Evolutionary conservation across 2,888 invertebrate genomes (phyloP), one percentile per base, ranked within the genome.

Genomic region (Ophion costatus): DNA sequence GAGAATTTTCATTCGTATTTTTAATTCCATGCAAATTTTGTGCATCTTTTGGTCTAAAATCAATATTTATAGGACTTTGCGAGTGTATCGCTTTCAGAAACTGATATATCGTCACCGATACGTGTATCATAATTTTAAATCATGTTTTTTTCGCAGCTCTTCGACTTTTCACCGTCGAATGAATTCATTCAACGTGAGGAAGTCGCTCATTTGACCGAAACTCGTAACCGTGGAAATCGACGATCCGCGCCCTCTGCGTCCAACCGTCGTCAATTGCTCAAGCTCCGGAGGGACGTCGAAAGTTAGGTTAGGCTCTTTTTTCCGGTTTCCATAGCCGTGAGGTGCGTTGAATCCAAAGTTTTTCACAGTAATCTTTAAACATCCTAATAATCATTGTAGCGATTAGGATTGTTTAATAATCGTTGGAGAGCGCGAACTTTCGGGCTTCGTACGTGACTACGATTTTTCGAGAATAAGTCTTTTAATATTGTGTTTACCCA

Each of bases 291-390:
- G 11, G 61, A 5, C 11, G 38, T 38, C 10, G 73, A 86, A 87
- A 88, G 87, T 87, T 67, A 85, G 88, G 90, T 90, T 88, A 89
- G 89, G 87, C 88, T 92, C 89, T 92, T 92, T 90, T 90, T 89
- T 87, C 89, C 88, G 91, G 90, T 90, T 88, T 77, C 88, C 85
- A 87, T 88, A 89, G 82, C 89, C 89, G 91, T 87, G 87, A 92
- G 92, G 92, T 93, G 88, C 85, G 89, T 88, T 88, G 83, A 73
- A 69, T 86, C 83, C 67, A 77, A 79, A 88, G 82, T 82, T 70
- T 42, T 66, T 42, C 64, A 88, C 87, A 88, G 76, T 91, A 91
- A 92, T 92, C 92, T 84, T 80, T 75, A 87, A 90, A 90, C 92
- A 92, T 92, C 93, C 84, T 71, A 84, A 87, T 87, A 88, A 89